phyloP scores from a whole-genome alignment of 2,888 invertebrate species.

The Lapara coniferarum region DNA sequence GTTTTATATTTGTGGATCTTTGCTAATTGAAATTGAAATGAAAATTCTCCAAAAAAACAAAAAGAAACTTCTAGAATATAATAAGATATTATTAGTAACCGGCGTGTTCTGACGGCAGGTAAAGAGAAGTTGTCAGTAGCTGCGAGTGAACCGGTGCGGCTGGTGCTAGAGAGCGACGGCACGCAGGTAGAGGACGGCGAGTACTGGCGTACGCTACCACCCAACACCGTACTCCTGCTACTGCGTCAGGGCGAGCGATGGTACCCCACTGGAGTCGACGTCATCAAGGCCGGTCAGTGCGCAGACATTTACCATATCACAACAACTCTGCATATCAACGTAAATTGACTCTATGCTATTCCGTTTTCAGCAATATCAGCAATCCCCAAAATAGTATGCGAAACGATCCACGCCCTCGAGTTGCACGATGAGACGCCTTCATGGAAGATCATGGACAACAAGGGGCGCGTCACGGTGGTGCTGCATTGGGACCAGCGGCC shows the following conservation, averaged over 20 bases:
- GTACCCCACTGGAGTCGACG: conserved; percentile 97
- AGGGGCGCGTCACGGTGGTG: conserved; percentile 97
- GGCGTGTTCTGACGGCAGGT: conserved; percentile 65
- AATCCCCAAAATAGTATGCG: conserved; percentile 98
- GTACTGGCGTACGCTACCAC: conserved; percentile 96
- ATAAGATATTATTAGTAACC: no score
- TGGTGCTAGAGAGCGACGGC: conserved; percentile 97
- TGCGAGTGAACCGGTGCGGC: conserved; percentile 92
- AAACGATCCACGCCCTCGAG: conserved; percentile 97
- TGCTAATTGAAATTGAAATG: no score
- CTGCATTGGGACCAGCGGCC: conserved; percentile 97
- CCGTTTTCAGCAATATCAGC: conserved; percentile 92
- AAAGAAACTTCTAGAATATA: no score
- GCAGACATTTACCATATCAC: neutral
- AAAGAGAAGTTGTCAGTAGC: conserved; percentile 95
- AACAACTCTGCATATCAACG: neutral
- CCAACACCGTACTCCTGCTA: conserved; percentile 94
- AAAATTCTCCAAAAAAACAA: no score
- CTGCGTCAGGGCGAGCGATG: conserved; percentile 95
- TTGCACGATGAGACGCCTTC: conserved; percentile 98
- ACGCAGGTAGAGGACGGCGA: conserved; percentile 98
- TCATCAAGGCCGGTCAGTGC: conserved; percentile 94
- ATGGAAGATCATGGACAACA: conserved; percentile 99
- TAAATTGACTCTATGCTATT: conserved; percentile 14
- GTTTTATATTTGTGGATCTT: no score